Percentiles rank a stretch among this genome's conserved stretches.
Conservation (phyloP, 2,113 vertebrate species). For the Mionectes macconnelli region DNA sequence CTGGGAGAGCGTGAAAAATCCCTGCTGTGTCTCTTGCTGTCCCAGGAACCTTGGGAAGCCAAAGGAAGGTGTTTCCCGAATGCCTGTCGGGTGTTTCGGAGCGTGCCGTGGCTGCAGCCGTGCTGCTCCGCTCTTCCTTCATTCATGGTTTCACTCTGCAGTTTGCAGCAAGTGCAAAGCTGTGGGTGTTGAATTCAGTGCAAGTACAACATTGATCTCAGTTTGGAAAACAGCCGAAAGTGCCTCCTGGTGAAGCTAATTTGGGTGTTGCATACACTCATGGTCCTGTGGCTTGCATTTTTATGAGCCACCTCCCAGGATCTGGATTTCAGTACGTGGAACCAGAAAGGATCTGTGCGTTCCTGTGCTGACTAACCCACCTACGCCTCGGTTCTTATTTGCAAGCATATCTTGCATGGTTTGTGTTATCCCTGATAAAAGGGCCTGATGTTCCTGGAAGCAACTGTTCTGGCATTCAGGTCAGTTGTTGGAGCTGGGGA, state of each 20-base stretch:
- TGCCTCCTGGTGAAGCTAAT: constrained; percentile 45
- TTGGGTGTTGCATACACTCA: background rate
- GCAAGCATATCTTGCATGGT: constrained; percentile 21
- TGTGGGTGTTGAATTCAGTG: background rate
- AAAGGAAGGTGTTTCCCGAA: background rate
- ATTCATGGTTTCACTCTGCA: constrained; percentile 18
- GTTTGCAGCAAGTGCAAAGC: background rate
- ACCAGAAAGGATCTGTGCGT: constrained; percentile 15
- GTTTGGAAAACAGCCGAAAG: constrained; percentile 30
- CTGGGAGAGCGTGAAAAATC: fast-evolving
- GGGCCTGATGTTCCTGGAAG: background rate
- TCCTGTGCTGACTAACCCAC: constrained; percentile 47
- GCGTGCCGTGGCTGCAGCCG: background rate
- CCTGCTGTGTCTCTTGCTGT: background rate
- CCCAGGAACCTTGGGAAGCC: fast-evolving
- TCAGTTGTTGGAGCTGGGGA: background rate
- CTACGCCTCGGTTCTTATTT: constrained; percentile 39
- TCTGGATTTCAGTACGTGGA: background rate
- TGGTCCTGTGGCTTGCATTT: constrained; percentile 8
- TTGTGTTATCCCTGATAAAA: background rate
- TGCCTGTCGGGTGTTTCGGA: fast-evolving
- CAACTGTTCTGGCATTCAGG: background rate
- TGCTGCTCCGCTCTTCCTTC: background rate
- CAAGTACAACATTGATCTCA: background rate
- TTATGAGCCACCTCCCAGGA: constrained; percentile 6